These are phyloP conservation scores for Pantherophis alleghaniensis DNA, from an alignment of 2,797 vertebrate species.

Conservation along the genomic window DNA sequence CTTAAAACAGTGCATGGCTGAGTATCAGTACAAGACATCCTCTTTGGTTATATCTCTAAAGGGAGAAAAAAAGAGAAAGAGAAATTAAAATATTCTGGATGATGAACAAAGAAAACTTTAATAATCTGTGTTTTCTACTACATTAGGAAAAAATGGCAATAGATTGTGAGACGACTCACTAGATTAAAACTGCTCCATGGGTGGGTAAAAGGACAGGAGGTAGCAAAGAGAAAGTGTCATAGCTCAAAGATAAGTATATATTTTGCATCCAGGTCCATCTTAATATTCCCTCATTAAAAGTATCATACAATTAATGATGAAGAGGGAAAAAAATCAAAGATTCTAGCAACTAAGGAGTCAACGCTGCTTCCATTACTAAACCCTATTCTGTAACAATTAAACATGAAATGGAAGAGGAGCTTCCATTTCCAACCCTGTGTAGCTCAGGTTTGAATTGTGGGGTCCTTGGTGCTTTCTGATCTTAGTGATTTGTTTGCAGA, in stretches of 20 bases:
- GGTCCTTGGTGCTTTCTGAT: neutral
- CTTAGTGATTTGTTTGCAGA: neutral
- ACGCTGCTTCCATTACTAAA: neutral
- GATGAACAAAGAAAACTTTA: neutral
- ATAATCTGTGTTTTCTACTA: neutral
- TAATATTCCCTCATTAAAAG: neutral
- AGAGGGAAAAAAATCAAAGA: neutral
- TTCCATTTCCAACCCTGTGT: neutral
- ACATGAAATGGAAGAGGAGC: neutral
- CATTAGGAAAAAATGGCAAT: neutral
- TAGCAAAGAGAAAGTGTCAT: neutral
- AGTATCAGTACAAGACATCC: neutral
- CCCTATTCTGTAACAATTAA: neutral
- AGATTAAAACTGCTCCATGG: neutral
- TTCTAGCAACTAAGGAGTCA: neutral
- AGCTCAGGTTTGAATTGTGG: neutral
- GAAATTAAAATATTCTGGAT: neutral
- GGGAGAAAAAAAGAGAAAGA: neutral
- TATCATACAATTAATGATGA: neutral
- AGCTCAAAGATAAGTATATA: neutral
- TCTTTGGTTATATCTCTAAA: neutral
- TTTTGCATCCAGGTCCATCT: neutral
- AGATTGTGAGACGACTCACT: neutral
- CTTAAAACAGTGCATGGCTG: slow-evolving; percentile 15
- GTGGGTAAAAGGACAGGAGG: neutral